Evolutionary conservation across 2,113 vertebrate genomes (phyloP), one percentile per base, ranked within the genome.

Genomic region (Nymphicus hollandicus): DNA sequence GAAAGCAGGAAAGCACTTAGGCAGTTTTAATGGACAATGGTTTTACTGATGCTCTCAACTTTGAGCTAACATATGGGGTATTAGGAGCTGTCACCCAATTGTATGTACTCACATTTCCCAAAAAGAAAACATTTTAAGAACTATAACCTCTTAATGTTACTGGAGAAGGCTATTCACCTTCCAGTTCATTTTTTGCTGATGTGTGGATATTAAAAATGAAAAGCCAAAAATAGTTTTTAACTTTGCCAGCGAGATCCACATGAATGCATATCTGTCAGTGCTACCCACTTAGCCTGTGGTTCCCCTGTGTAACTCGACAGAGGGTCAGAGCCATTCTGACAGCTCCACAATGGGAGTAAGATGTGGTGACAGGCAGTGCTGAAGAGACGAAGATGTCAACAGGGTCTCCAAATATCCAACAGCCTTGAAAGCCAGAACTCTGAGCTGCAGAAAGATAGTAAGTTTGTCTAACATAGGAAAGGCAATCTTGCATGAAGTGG

Each of bases 271-370:
- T 97, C 96, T 92, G 80, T 97, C 95, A 95, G 76, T 92, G 76
- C 72, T 95, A 65, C 72, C 88, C 92, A 93, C 80, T 96, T 86
- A 97, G 83, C 43, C 74, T 86, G 65, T 63, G 77, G 76, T 84
- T 82, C 55, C 69, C 73, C 88, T 63, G 50, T 0, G 0, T 72
- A 50, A 37, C 63, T 53, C 17, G 14, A 65, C 79, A 88, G 83
- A 93, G 86, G 83, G 88, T 95, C 91, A 93, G 83, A 93, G 77
- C 68, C n/a, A 31, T 73, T 88, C 83, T 92, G 94, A 95, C 92
- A 95, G 83, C 91, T 91, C 91, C 89, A 95, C 81, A 95, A 95
- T 92, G 77, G 60, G 77, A 83, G 31, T 76, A 77, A 77, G 80
- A 77, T 46, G 68, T 86, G 71, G 68, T 93, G 92, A 95, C 35